phyloP scores from a whole-genome alignment of 2,797 vertebrate species.

The Steatocranus sp. region DNA sequence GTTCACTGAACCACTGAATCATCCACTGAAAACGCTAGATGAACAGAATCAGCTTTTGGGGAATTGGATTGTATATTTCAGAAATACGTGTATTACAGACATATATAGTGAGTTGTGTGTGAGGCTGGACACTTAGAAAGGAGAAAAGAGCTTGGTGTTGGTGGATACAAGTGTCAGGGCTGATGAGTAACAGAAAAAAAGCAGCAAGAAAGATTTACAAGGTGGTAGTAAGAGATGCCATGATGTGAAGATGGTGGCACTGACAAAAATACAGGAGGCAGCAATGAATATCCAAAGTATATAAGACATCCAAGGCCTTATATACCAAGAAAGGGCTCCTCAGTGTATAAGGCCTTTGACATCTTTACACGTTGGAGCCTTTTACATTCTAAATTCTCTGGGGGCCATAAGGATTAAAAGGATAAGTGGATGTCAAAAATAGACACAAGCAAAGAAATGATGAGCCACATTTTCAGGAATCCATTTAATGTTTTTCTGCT shows the following conservation, averaged over 20 bases:
- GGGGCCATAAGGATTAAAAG: conserved; percentile 11
- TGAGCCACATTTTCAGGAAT: background rate
- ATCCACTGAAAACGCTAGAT: background rate
- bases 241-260: background rate
- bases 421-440: conserved; percentile 12
- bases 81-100: background rate
- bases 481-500: background rate
- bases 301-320: background rate
- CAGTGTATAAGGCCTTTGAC: background rate
- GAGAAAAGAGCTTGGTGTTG: background rate
- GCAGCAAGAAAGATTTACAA: background rate
- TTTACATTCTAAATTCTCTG: conserved; percentile 26
- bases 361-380: conserved; percentile 12
- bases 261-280: background rate
- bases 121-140: background rate
- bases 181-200: background rate
- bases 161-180: background rate
- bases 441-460: background rate
- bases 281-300: background rate
- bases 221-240: background rate
- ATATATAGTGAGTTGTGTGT: background rate
- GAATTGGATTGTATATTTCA: background rate
- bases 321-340: background rate
- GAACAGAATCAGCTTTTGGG: background rate
- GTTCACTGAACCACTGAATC: background rate